Evolutionary conservation across 1,140 invertebrate genomes (phyloP), one percentile per base, ranked within the genome.

Genomic region (Schlechtendalia chinensis): DNA sequence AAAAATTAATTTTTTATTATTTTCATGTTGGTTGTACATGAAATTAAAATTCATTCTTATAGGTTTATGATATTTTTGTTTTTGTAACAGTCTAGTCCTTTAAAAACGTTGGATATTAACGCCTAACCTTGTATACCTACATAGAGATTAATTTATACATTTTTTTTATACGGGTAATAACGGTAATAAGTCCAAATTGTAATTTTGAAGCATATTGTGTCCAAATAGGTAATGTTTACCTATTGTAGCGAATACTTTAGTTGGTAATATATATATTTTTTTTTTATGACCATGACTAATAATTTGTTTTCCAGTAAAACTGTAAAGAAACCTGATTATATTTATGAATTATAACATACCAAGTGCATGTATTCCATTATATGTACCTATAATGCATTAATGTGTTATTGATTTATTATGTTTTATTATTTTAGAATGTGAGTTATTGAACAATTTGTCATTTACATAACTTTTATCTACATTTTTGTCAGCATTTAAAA

Each of bases 11-110:
- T 50, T 71, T 71, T 54, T 71, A 45, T 72, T 72, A 54, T 72
- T 54, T 54, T 19, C 24, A 54, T 54, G 50, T 54, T 53, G 47
- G 10, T 54, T 72, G 69, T 72, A 72, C 53, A 72, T 54, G 54
- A 29, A 69, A 69, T 50, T 69, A 19, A 69, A 72, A 10, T 72
- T 72, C 69, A 72, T 10, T 72, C 54, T 53, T 72, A 32, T 72
- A 53, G 69, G 19, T 72, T 72, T 72, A 54, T 72, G n/a, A 29
- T 32, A 54, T n/a, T 71, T 71, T 24, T 22, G 19, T 53, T 50
- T n/a, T 53, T 71, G 65, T 69, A 29, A 72, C 50, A 54, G 69
- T 72, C 69, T 72, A 72, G 69, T 72, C 69, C 50, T 54, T 71
- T 72, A 54, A 54, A 12, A 72, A 29, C 8, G 45, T 5, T 72